Evolutionary conservation across 2,113 vertebrate species (phyloP).

Genomic region (Epinephelus cyanopodus): DNA sequence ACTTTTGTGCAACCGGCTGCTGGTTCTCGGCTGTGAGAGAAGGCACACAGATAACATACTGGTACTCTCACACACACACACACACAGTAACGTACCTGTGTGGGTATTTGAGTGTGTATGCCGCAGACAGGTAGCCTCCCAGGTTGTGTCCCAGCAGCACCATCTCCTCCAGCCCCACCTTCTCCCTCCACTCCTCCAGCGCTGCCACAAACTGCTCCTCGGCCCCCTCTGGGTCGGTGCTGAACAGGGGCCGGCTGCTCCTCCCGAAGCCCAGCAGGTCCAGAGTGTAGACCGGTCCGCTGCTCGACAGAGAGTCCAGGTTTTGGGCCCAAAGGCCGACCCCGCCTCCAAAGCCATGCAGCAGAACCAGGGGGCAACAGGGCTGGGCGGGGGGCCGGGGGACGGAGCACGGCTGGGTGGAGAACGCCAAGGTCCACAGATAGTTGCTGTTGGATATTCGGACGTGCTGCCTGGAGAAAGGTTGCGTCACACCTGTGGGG

Average conservation of each 20-base stretch:
- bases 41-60: too few relatives aligned
- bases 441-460: slow-evolving; percentile 88
- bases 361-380: slow-evolving; percentile 90
- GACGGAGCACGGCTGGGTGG: slow-evolving; percentile 7
- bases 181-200: slow-evolving; percentile 93
- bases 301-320: slow-evolving; percentile 88
- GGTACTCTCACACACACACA: too few relatives aligned
- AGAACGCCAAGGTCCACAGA: slow-evolving; percentile 93
- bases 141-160: slow-evolving; percentile 95
- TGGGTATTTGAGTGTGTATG: slow-evolving; percentile 92
- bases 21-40: too few relatives aligned
- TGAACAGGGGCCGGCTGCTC: slow-evolving; percentile 91
- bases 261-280: slow-evolving; percentile 95
- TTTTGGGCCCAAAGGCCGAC: slow-evolving; percentile 95
- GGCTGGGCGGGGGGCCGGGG: slow-evolving; percentile 23
- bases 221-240: slow-evolving; percentile 84
- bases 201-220: slow-evolving; percentile 92
- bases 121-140: slow-evolving; percentile 92
- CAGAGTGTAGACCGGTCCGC: slow-evolving; percentile 89
- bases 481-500: slow-evolving; percentile 85
- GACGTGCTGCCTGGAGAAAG: slow-evolving; percentile 88
- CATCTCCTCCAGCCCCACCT: slow-evolving; percentile 89
- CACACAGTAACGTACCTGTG: slow-evolving; percentile 79
- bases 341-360: slow-evolving; percentile 95
- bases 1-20: too few relatives aligned